phyloP scores from a whole-genome alignment of 1,140 invertebrate species.

The Philotrypesis tridentata region DNA sequence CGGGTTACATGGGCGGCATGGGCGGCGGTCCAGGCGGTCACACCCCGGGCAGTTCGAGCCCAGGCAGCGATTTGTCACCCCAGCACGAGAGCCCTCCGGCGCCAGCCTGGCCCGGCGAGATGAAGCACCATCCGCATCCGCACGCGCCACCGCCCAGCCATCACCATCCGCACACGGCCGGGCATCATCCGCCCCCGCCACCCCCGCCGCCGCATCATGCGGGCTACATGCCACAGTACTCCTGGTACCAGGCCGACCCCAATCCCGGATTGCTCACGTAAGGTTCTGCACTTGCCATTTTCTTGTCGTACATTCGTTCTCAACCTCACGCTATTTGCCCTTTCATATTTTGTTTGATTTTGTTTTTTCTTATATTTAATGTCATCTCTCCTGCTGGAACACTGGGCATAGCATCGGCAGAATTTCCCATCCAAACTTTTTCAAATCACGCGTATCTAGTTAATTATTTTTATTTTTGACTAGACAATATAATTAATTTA shows the following conservation, averaged over 20 bases:
- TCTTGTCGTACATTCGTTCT: conserved; percentile 25
- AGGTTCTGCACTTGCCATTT: conserved; percentile 65
- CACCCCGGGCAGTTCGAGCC: conserved; percentile 75
- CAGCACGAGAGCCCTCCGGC: conserved; percentile 77
- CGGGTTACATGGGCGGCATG: conserved; percentile 72
- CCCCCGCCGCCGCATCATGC: conserved; percentile 72
- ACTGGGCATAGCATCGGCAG: too few species aligned
- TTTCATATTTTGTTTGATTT: background rate
- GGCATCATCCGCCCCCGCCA: conserved; percentile 76
- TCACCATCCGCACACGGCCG: conserved; percentile 77
- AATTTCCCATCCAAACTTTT: too few species aligned
- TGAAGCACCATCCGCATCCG: conserved; percentile 79
- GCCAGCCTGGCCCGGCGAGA: conserved; percentile 80
- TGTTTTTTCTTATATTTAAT: background rate
- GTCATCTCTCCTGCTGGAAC: too few species aligned
- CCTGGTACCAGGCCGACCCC: conserved; percentile 83
- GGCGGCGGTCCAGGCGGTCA: conserved; percentile 72
- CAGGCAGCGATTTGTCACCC: conserved; percentile 77
- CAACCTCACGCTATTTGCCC: background rate
- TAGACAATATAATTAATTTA: too few species aligned
- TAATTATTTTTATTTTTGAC: too few species aligned
- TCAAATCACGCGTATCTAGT: too few species aligned
- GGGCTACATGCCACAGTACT: conserved; percentile 83
- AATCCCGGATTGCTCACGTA: conserved; percentile 84
- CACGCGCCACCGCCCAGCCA: conserved; percentile 76